phyloP scores from a whole-genome alignment of 1,140 invertebrate genomes.

The Trialeurodes vaporariorum region DNA sequence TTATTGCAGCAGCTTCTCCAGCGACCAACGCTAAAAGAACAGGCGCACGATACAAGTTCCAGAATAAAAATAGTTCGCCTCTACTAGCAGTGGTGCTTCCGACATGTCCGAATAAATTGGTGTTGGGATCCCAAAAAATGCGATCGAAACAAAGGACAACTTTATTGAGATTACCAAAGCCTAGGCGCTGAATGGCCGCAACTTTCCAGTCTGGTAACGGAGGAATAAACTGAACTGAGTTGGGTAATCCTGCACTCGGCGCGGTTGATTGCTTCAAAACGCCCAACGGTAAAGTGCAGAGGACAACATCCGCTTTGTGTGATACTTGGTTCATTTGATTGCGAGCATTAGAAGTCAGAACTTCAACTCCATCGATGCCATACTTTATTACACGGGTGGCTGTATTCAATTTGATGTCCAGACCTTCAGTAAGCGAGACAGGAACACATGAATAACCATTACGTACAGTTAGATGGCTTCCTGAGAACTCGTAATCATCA shows the following conservation, averaged over 20 bases:
- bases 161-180: conserved; percentile 97
- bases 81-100: conserved; percentile 89
- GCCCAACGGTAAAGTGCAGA: conserved; percentile 92
- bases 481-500: conserved; percentile 96
- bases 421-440: conserved; percentile 79
- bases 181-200: conserved; percentile 81
- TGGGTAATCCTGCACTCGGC: conserved; percentile 49
- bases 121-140: conserved; percentile 93
- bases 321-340: conserved; percentile 51
- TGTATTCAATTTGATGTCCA: conserved; percentile 86
- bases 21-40: conserved; percentile 89
- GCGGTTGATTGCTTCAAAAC: conserved; percentile 81
- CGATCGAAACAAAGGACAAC: conserved; percentile 94
- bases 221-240: conserved; percentile 83
- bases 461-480: conserved; percentile 77
- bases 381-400: conserved; percentile 64
- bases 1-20: conserved; percentile 90
- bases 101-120: conserved; percentile 96
- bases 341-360: conserved; percentile 63
- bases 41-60: conserved; percentile 92
- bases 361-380: conserved; percentile 54
- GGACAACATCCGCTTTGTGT: conserved; percentile 79
- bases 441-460: conserved; percentile 97
- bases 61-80: conserved; percentile 92
- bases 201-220: conserved; percentile 94